Percentiles rank a stretch among this genome's conserved stretches.
Conservation (phyloP, 2,797 vertebrate genomes). For the Acrossocheilus wenchowensis region DNA sequence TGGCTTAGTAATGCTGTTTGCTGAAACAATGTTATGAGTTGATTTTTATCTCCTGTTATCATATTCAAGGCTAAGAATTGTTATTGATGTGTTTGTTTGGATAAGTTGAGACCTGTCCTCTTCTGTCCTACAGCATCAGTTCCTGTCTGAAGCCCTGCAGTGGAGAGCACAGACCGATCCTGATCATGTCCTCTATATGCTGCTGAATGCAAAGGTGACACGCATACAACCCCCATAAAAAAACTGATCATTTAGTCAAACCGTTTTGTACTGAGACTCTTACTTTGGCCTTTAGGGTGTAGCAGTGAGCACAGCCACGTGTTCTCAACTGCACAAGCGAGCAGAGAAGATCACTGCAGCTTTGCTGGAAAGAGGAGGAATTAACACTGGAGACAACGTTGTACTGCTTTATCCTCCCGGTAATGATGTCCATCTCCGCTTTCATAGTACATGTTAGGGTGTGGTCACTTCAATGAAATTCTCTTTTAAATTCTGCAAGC, state of each 20-base stretch:
- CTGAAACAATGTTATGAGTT: not conserved
- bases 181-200: conserved; percentile 92
- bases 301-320: conserved; percentile 91
- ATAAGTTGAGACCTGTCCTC: not conserved
- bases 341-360: conserved; percentile 94
- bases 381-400: conserved; percentile 97
- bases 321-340: conserved; percentile 93
- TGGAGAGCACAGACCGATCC: conserved; percentile 94
- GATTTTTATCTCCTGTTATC: not conserved
- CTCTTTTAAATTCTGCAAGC: too few species aligned
- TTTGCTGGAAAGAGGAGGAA: conserved; percentile 91
- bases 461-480: not conserved
- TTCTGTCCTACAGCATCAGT: conserved; percentile 86
- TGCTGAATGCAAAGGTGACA: conserved; percentile 92
- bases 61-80: not conserved
- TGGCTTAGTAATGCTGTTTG: conserved; percentile 6
- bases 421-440: conserved; percentile 65
- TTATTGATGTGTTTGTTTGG: not conserved
- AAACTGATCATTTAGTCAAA: not conserved
- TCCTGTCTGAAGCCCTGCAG: conserved; percentile 94
- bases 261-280: not conserved
- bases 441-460: not conserved
- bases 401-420: conserved; percentile 98
- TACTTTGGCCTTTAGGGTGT: conserved; percentile 81
- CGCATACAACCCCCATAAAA: not conserved